These are phyloP conservation scores for Dioctria rufipes DNA, from an alignment of 2,888 invertebrate genomes.

Conservation along the genomic window DNA sequence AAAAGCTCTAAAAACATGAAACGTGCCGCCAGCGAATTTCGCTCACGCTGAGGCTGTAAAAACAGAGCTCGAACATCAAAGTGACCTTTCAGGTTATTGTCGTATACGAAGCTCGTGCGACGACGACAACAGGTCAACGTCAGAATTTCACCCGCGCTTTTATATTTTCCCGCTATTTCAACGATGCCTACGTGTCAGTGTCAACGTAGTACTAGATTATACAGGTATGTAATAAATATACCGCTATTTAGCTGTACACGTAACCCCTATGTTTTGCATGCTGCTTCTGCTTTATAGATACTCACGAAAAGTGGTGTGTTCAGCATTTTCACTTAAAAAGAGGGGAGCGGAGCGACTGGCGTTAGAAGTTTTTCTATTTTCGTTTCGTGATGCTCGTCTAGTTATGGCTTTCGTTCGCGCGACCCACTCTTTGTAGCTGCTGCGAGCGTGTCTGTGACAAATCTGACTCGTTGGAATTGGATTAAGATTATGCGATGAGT, in stretches of 20 bases:
- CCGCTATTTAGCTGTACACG: too few species aligned
- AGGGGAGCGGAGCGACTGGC: neutral
- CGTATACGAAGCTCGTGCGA: slow-evolving; percentile 11
- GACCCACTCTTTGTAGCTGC: neutral
- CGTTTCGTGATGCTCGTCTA: neutral
- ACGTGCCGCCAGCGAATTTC: slow-evolving; percentile 24
- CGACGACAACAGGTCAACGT: slow-evolving; percentile 9
- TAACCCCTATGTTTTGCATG: too few species aligned
- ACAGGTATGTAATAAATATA: too few species aligned
- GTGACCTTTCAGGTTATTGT: slow-evolving; percentile 32
- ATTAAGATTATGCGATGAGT: neutral
- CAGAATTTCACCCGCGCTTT: neutral
- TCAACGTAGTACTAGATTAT: neutral
- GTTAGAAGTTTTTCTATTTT: slow-evolving; percentile 23
- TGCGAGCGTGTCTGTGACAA: too few species aligned
- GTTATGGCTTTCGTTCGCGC: neutral
- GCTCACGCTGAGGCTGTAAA: neutral
- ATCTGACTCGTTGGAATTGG: neutral
- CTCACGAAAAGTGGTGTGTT: neutral
- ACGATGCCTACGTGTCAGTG: neutral
- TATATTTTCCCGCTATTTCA: neutral
- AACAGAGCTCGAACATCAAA: neutral
- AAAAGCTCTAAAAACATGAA: slow-evolving; percentile 14
- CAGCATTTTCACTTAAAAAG: too few species aligned
- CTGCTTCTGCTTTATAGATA: neutral